These are phyloP conservation scores for crab-eating macaque (Macaca fascicularis) DNA, from an alignment of 2,113 vertebrate genomes.

Conservation along the genomic window DNA sequence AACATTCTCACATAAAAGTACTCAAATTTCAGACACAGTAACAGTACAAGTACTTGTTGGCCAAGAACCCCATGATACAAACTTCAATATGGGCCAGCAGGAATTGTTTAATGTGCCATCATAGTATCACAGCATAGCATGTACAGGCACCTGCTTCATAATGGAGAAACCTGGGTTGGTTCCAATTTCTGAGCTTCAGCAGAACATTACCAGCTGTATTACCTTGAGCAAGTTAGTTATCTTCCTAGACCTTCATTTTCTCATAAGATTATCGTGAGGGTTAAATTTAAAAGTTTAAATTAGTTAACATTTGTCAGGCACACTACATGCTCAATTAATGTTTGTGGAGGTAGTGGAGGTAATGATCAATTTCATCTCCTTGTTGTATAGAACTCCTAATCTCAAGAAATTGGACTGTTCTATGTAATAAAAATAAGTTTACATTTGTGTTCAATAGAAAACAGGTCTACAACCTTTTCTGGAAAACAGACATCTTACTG, in stretches of 20 bases:
- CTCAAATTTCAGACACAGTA: not conserved
- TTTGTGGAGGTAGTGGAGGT: not conserved
- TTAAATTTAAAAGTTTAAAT: slow-evolving; percentile 26
- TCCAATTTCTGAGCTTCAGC: not conserved
- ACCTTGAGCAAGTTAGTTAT: not conserved
- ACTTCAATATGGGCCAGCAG: not conserved
- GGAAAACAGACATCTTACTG: not conserved
- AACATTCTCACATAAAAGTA: not conserved
- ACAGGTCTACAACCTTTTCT: not conserved
- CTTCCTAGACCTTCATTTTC: not conserved
- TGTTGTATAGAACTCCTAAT: not conserved
- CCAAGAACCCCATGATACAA: not conserved
- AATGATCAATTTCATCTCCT: not conserved
- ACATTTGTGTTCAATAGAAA: not conserved
- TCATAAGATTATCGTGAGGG: not conserved
- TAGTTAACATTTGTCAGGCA: not conserved
- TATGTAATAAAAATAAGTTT: not conserved
- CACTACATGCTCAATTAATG: not conserved
- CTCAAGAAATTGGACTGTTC: not conserved
- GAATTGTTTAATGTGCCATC: not conserved
- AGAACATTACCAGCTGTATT: not conserved
- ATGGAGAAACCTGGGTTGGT: not conserved
- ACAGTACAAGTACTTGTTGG: not conserved
- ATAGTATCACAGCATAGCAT: too few relatives aligned
- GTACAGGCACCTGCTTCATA: not conserved